Conservation (phyloP, 2,888 invertebrate species). For the Cheilosia vulpina region DNA sequence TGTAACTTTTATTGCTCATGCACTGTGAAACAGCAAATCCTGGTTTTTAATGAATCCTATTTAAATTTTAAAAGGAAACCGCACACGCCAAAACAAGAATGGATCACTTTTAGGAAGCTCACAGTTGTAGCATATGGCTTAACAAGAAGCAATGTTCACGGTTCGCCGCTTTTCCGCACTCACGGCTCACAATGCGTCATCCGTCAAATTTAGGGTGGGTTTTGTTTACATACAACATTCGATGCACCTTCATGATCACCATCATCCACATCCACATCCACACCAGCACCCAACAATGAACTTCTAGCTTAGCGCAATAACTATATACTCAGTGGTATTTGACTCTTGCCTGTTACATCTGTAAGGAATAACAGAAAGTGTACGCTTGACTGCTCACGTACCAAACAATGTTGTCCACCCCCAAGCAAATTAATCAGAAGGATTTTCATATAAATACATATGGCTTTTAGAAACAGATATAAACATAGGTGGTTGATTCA, state of each 20-base stretch:
- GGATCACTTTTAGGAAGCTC: background rate
- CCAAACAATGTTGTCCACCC: background rate
- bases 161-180: constrained; percentile 35
- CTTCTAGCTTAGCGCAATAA: background rate
- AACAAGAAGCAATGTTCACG: constrained; percentile 30
- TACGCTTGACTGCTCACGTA: constrained; percentile 22
- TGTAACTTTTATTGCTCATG: background rate
- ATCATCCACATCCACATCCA: background rate
- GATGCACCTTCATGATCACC: constrained; percentile 35
- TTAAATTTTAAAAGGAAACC: constrained; percentile 28
- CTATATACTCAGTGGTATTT: background rate
- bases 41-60: constrained; percentile 16
- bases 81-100: constrained; percentile 3
- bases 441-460: background rate
- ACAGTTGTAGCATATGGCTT: constrained; percentile 42
- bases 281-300: constrained; percentile 13
- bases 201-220: constrained; percentile 51
- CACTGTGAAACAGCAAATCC: constrained; percentile 1
- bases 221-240: constrained; percentile 46
- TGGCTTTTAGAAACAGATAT: background rate
- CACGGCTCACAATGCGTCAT: constrained; percentile 20
- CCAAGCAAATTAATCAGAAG: background rate
- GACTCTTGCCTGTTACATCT: background rate
- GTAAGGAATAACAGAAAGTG: background rate
- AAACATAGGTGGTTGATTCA: background rate